These are phyloP conservation scores for Serrognathus titanus DNA, from an alignment of 2,888 invertebrate genomes.

Conservation along the genomic window DNA sequence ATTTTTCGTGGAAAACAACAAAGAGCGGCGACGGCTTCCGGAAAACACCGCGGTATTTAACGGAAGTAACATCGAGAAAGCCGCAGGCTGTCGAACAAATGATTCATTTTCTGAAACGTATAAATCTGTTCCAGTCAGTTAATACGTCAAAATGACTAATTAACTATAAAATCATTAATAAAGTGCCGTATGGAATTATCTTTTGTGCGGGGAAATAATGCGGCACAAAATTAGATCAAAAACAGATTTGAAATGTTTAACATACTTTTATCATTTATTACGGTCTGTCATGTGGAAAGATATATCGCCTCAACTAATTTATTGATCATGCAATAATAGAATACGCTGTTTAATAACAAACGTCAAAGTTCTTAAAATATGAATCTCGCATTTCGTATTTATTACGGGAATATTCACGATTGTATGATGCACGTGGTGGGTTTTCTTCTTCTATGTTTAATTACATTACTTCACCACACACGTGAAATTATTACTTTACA, in stretches of 20 bases:
- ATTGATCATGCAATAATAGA: background rate
- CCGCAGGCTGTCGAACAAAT: conserved; percentile 39
- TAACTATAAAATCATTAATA: conserved; percentile 21
- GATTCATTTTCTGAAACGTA: conserved; percentile 39
- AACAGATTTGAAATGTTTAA: background rate
- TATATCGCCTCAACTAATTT: background rate
- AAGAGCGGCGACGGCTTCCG: conserved; percentile 18
- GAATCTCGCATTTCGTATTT: too few relatives aligned
- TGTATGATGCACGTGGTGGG: too few relatives aligned
- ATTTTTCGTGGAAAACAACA: conserved; percentile 4
- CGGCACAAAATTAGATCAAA: background rate
- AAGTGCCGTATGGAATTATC: conserved; percentile 9
- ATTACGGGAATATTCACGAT: too few relatives aligned
- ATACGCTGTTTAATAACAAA: conserved; percentile 1
- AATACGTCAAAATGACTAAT: conserved; percentile 30
- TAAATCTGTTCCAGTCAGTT: conserved; percentile 39
- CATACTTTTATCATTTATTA: background rate
- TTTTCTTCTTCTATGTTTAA: too few relatives aligned
- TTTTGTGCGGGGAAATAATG: background rate
- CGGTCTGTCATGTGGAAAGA: background rate
- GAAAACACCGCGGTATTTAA: conserved; percentile 22
- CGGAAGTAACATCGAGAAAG: conserved; percentile 34
- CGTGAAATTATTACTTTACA: too few relatives aligned
- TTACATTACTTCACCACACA: too few relatives aligned
- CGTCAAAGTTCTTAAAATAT: background rate